Base-by-base conservation (phyloP, 1,140 invertebrate genomes). In the Trachymyrmex septentrionalis region DNA sequence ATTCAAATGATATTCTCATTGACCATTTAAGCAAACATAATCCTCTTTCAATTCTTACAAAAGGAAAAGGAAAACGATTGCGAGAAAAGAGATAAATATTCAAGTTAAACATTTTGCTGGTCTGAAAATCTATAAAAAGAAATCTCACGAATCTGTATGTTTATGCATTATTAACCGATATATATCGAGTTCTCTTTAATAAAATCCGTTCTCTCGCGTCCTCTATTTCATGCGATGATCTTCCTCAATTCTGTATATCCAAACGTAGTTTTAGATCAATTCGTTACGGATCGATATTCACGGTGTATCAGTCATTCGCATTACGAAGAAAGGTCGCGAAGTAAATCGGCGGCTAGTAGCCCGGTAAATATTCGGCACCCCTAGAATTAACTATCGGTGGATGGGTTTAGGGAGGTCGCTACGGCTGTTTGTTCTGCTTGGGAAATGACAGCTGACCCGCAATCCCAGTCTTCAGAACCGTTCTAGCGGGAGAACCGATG, bases 391-490 rank as follows among this genome's bases (percentile, higher is more conserved):
- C 85, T 88, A 87, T 90, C 88, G 85, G 66, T 85, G 85, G 86
- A 90, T 87, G 77, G 73, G 78, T 90, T 90, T 90, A 90, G 88
- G 88, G 88, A 90, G 78, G 88, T 55, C 89, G 89, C 73, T 57
- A 90, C 67, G 86, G 86, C 66, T 91, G 81, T 91, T 91, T 91
- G 86, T 90, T 91, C 89, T 91, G 88, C 77, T 77, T 91, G 89
- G 89, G 89, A 91, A 91, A 90, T 91, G 89, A 91, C 89, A 91
- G 89, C 89, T 91, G 89, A 91, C 73, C 82, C 89, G 89, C 89
- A 90, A 90, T 90, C 89, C 89, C 86, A 44, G 77, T 85, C 86
- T 82, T 91, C 77, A 44, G 81, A 91, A 88, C 80, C 61, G 88
- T 61, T 84, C 76, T 61, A 59, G 86, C 66, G 73, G 27, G 71